Conservation (phyloP, 2,888 invertebrate genomes). For the Periphyllus acericola region DNA sequence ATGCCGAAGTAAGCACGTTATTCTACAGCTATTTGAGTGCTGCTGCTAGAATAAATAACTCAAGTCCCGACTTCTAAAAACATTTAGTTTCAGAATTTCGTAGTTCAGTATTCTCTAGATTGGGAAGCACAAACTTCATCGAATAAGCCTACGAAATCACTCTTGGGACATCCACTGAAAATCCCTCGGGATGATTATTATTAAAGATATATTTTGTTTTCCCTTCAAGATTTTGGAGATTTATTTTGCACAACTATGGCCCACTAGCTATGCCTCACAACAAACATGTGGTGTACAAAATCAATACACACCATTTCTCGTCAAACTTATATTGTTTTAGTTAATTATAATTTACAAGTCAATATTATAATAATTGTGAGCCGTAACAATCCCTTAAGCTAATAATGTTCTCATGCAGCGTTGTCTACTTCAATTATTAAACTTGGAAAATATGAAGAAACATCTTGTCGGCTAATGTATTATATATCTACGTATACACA, state of each 20-base stretch:
- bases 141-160: conserved; percentile 10
- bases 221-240: neutral
- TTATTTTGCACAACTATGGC: conserved; percentile 17
- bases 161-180: neutral
- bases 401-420: neutral
- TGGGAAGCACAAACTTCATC: neutral
- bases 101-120: neutral
- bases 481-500: no score
- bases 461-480: no score
- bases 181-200: conserved; percentile 21
- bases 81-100: neutral
- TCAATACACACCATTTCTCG: conserved; percentile 14
- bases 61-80: neutral
- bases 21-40: neutral
- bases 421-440: no score
- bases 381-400: no score
- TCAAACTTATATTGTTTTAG: neutral
- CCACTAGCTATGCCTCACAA: no score
- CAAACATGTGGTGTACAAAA: neutral
- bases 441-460: no score
- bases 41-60: neutral
- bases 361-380: neutral
- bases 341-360: neutral
- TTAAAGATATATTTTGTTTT: conserved; percentile 31
- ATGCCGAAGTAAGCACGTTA: neutral